Base-by-base conservation (phyloP, 2,113 vertebrate species). In the Murina feae region DNA sequence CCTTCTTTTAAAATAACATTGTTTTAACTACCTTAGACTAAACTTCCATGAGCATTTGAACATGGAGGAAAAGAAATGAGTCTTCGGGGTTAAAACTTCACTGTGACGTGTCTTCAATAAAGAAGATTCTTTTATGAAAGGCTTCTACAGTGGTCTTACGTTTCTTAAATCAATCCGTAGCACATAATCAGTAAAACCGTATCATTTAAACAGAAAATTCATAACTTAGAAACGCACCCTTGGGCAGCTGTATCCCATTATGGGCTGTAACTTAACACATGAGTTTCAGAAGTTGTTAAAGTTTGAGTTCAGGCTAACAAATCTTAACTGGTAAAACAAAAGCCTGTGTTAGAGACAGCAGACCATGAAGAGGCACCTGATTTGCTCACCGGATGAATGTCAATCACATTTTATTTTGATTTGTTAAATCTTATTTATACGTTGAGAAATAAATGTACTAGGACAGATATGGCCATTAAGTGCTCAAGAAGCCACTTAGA, bases 121-220 rank as follows among this genome's bases (percentile, higher is more conserved):
- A 97, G 96, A 97, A 97, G 96, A 97, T 97, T 97, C 97, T 96
- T 98, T 96, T 97, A 97, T 97, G 97, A 98, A 98, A 97, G 93
- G 71, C 96, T 97, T 97, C 97, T 98, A 98, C 98, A 98, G 97
- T 97, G 97, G 97, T 96, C 97, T 97, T 98, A 96, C 95, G 97
- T 98, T 97, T 98, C 98, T 98, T 98, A 98, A 98, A 98, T 98
- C 97, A 98, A 98, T 98, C 98, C 97, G 94, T 96, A 97, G 97
- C 97, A 98, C 97, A 94, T 98, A 98, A 98, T 98, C 97, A 98
- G 97, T 97, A 98, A 98, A 98, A 98, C 95, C 93, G 18, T 98
- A 98, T 98, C 97, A 97, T 98, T 98, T 98, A 98, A 98, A 97
- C 97, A 98, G 96, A 98, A 98, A 98, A 97, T 97, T 97, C 96